Conservation (phyloP, 2,888 invertebrate species). For the Odiellus spinosus region DNA sequence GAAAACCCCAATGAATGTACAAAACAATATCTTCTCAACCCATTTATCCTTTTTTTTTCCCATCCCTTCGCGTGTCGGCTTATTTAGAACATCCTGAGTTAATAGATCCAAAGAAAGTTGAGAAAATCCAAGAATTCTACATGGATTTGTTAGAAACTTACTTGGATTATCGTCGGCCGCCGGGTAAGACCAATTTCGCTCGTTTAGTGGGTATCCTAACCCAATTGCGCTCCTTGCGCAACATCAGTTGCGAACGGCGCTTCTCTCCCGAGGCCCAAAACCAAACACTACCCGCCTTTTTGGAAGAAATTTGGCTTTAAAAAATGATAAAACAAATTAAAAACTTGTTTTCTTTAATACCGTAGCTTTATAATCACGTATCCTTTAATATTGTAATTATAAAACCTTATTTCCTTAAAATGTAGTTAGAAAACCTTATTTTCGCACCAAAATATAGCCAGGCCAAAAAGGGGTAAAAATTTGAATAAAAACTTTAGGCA, state of each 20-base stretch:
- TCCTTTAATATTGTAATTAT: too few relatives aligned
- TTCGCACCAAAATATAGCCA: too few relatives aligned
- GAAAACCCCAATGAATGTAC: too few relatives aligned
- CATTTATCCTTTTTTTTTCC: too few relatives aligned
- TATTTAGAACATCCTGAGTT: conserved; percentile 72
- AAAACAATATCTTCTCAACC: too few relatives aligned
- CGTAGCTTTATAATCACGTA: too few relatives aligned
- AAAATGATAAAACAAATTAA: conserved; percentile 4
- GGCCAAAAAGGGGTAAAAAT: too few relatives aligned
- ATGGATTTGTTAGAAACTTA: conserved; percentile 81
- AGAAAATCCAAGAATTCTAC: conserved; percentile 91
- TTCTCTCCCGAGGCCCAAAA: conserved; percentile 90
- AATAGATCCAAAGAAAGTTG: conserved; percentile 76
- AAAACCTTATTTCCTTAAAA: too few relatives aligned
- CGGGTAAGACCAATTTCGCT: conserved; percentile 57
- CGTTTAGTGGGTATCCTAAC: conserved; percentile 81
- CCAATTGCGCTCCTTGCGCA: conserved; percentile 84
- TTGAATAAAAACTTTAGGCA: too few relatives aligned
- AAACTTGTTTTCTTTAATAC: too few relatives aligned
- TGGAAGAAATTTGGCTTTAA: conserved; percentile 69
- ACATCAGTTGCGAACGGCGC: conserved; percentile 95
- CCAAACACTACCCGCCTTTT: conserved; percentile 84
- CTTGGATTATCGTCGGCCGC: conserved; percentile 62
- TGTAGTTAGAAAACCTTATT: too few relatives aligned
- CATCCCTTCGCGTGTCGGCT: too few relatives aligned